Evolutionary conservation across 2,113 vertebrate species (phyloP).

Genomic region (Onychorhynchus coronatus): DNA sequence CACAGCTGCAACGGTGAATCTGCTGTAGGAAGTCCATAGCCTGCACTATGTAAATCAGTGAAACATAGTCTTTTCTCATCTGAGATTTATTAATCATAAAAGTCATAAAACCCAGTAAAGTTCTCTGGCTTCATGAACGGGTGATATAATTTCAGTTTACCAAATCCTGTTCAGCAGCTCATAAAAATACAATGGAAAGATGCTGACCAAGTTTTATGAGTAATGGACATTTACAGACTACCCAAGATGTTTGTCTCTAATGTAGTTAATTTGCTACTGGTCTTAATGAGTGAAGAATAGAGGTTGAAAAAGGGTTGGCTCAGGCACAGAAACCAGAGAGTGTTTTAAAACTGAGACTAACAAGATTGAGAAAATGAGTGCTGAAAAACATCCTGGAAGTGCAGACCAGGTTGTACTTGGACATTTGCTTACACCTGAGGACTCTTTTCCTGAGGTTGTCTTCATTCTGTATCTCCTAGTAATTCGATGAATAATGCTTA

Average conservation of each 20-base stretch:
- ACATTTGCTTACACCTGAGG: neutral
- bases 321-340: neutral
- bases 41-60: neutral
- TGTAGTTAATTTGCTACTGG: neutral
- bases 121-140: neutral
- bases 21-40: neutral
- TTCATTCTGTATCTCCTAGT: neutral
- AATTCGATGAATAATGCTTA: neutral
- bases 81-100: constrained; percentile 5
- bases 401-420: neutral
- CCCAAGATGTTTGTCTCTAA: neutral
- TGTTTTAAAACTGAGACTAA: neutral
- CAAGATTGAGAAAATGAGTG: neutral
- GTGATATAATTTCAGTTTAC: neutral
- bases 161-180: neutral
- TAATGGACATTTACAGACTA: neutral
- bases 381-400: neutral
- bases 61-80: neutral
- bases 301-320: neutral
- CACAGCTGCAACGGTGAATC: neutral
- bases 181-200: neutral
- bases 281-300: neutral
- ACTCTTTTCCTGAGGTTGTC: neutral
- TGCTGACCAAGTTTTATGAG: constrained; percentile 8
- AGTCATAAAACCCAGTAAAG: neutral